A percentile compares a stretch with the other conserved stretches of the same genome.
phyloP scores from a whole-genome alignment of 2,113 vertebrate species.

The Anolis sagrei region DNA sequence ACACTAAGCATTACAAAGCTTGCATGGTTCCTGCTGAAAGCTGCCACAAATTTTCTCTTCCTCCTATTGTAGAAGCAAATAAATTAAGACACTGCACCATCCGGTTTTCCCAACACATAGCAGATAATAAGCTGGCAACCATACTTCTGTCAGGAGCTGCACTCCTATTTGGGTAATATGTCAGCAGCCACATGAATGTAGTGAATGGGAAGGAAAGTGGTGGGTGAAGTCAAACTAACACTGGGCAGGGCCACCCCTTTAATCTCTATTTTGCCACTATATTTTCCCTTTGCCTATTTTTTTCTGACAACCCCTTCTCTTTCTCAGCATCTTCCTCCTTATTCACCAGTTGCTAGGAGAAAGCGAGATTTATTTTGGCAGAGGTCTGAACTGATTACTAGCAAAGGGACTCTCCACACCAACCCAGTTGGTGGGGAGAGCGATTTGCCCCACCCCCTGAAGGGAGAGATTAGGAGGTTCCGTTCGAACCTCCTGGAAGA shows the following conservation, averaged over 20 bases:
- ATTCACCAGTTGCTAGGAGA: not conserved
- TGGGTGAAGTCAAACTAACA: not conserved
- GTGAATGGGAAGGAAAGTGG: not conserved
- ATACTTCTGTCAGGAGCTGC: not conserved
- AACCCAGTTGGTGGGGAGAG: no score
- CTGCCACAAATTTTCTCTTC: not conserved
- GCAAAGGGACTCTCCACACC: no score
- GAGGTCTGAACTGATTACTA: not conserved
- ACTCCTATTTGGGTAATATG: not conserved
- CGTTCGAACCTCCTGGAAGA: no score
- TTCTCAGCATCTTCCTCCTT: not conserved
- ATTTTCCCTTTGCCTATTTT: no score
- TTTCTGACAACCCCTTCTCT: not conserved
- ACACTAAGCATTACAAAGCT: not conserved
- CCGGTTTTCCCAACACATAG: not conserved
- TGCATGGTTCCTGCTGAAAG: not conserved
- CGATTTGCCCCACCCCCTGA: no score
- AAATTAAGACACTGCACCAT: not conserved
- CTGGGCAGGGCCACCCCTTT: no score
- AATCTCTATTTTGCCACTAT: no score
- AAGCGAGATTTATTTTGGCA: not conserved
- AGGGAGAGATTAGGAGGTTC: no score
- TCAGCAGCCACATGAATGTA: not conserved
- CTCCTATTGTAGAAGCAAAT: not conserved
- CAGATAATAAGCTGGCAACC: not conserved